Base-by-base conservation (phyloP, 2,797 vertebrate genomes). In the Mycteria americana region DNA sequence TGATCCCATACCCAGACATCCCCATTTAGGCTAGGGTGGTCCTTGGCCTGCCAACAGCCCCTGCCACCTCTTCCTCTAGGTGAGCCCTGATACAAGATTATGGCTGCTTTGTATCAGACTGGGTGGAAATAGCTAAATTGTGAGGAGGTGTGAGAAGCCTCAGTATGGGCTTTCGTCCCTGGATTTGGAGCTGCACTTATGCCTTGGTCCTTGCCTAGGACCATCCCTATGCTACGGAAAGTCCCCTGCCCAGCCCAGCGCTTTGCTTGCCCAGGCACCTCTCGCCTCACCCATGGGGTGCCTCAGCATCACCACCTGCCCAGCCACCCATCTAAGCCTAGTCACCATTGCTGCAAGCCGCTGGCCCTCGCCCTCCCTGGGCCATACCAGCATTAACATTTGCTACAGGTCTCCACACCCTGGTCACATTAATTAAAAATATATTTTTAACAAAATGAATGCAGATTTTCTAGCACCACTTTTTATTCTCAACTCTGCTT, bases 1-100 rank as follows among this genome's bases (percentile, higher is more conserved):
- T 75, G 16, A 88, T 16, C 15, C 46, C 54, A 45, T 30, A 62
- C 5, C 19, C 28, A 70, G 64, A 33, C 5, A 22, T 35, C 13
- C 17, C 16, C 51, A n/a, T 37, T 54, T 4, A 83, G 17, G 6
- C 18, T 22, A 54, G 0, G 3, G 11, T 31, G 17, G 15, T 21
- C 37, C 53, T 54, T 54, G 18, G 14, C 17, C 15, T 50, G 27
- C 23, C 12, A 83, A 11, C 21, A 68, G 23, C 13, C 5, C 21
- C 63, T 79, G 35, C 17, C 37, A 43, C 63, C 11, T 63, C 33
- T 79, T 64, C 56, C 10, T 45, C 39, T 72, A 45, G 35, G 19
- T 1, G 0, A 75, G 8, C 8, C 13, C 15, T 62, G 17, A 9
- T 30, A 50, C n/a, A n/a, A n/a, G n/a, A n/a, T n/a, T n/a, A n/a